A percentile compares a stretch with the other conserved stretches of the same genome.
These are phyloP conservation scores for Percina caprodes DNA, from an alignment of 2,113 vertebrate genomes.

Conservation along the genomic window DNA sequence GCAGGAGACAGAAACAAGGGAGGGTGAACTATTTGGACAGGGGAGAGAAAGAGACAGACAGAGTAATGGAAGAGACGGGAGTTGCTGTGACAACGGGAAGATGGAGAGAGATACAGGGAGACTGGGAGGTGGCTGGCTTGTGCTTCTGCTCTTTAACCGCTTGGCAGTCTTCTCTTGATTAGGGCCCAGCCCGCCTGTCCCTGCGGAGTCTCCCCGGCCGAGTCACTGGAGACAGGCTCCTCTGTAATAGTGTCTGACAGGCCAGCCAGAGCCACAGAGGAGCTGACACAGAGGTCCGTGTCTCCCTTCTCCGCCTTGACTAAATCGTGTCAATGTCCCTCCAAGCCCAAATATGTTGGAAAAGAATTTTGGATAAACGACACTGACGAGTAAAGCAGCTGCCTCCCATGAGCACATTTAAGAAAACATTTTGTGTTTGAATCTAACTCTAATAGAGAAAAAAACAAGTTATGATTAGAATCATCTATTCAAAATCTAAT, in stretches of 20 bases:
- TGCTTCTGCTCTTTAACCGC: slow-evolving; percentile 78
- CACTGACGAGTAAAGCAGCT: neutral
- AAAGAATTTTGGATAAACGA: neutral
- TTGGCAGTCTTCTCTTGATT: slow-evolving; percentile 83
- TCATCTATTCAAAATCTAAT: neutral
- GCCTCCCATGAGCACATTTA: neutral
- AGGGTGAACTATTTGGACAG: slow-evolving; percentile 40
- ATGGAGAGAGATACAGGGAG: slow-evolving; percentile 63
- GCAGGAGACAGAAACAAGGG: neutral
- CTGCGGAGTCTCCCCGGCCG: slow-evolving; percentile 67
- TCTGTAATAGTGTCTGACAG: slow-evolving; percentile 84
- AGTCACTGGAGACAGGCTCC: slow-evolving; percentile 77
- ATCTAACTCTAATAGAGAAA: neutral
- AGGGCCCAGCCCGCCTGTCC: slow-evolving; percentile 71
- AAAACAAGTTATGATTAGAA: neutral
- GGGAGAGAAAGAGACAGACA: slow-evolving; percentile 30
- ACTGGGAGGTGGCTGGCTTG: slow-evolving; percentile 67
- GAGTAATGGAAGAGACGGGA: slow-evolving; percentile 49
- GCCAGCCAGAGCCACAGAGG: slow-evolving; percentile 71
- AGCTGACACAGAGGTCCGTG: slow-evolving; percentile 79
- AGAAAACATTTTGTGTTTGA: neutral
- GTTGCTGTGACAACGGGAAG: slow-evolving; percentile 66
- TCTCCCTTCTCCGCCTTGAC: slow-evolving; percentile 42
- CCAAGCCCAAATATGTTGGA: neutral
- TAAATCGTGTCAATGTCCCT: slow-evolving; percentile 21